phyloP scores from a whole-genome alignment of 2,888 invertebrate genomes.

The Eremobia ochroleuca region DNA sequence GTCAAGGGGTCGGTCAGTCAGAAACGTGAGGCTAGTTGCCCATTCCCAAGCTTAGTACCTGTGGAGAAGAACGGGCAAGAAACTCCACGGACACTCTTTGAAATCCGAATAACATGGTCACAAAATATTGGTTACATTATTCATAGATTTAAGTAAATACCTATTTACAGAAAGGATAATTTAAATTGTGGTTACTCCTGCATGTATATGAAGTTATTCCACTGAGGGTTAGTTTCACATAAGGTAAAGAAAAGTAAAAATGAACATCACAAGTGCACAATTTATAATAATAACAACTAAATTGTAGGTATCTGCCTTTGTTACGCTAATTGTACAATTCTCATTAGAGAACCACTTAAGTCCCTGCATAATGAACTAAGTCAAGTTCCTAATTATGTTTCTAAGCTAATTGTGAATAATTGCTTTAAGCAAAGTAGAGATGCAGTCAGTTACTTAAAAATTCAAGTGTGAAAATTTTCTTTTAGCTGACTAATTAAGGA shows the following conservation, averaged over 20 bases:
- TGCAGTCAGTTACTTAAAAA: conserved; percentile 23
- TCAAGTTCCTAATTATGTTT: conserved; percentile 52
- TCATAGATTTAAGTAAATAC: too few relatives aligned
- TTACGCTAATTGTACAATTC: conserved; percentile 35
- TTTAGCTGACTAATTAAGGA: conserved; percentile 11
- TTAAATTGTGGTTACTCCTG: too few relatives aligned
- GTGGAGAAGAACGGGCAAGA: too few relatives aligned
- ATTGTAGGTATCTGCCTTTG: not conserved
- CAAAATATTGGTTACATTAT: too few relatives aligned
- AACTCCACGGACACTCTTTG: too few relatives aligned
- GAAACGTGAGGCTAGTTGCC: too few relatives aligned
- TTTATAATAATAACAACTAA: not conserved
- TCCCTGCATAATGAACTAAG: conserved; percentile 40
- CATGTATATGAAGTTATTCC: too few relatives aligned
- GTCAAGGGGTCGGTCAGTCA: too few relatives aligned
- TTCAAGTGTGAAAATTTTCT: conserved; percentile 5
- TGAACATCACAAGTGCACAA: not conserved
- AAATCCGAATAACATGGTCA: too few relatives aligned
- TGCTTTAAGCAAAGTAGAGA: conserved; percentile 25
- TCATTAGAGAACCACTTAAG: conserved; percentile 46
- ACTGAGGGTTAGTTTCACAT: too few relatives aligned
- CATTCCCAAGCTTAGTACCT: too few relatives aligned
- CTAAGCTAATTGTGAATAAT: conserved; percentile 53
- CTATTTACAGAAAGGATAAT: too few relatives aligned
- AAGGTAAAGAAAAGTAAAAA: not conserved